Evolutionary conservation across 2,888 invertebrate genomes (phyloP).

Genomic region (Hipparchia sbordonii): DNA sequence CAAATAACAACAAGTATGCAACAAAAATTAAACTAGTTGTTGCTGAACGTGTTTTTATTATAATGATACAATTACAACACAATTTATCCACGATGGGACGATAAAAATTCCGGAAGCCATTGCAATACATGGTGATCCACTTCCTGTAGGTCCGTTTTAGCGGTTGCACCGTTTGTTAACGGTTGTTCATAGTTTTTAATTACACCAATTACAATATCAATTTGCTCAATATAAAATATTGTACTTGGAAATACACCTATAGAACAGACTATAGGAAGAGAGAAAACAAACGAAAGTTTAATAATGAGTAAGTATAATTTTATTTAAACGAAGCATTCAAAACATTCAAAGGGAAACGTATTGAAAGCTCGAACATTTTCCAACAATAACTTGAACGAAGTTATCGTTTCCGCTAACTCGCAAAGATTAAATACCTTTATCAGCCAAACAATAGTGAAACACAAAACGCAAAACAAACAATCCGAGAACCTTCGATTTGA

Average conservation of each 20-base stretch:
- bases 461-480: constrained; percentile 64
- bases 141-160: constrained; percentile 66
- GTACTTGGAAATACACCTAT: neutral
- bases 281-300: neutral
- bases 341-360: neutral
- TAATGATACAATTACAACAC: constrained; percentile 31
- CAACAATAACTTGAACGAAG: constrained; percentile 20
- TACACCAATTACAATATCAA: constrained; percentile 43
- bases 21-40: neutral
- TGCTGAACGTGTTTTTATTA: constrained; percentile 16
- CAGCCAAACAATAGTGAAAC: constrained; percentile 57
- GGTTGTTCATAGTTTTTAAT: constrained; percentile 55
- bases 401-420: constrained; percentile 17
- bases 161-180: constrained; percentile 64
- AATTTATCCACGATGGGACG: constrained; percentile 29
- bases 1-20: neutral
- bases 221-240: constrained; percentile 1
- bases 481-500: constrained; percentile 65
- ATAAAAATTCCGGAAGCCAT: constrained; percentile 61
- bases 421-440: constrained; percentile 36
- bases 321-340: neutral
- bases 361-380: constrained; percentile 11
- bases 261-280: neutral
- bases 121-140: constrained; percentile 60
- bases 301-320: neutral